Evolutionary conservation across 2,888 invertebrate genomes (phyloP), one percentile per base, ranked within the genome.

Genomic region (Amblyjoppa fuscipennis): DNA sequence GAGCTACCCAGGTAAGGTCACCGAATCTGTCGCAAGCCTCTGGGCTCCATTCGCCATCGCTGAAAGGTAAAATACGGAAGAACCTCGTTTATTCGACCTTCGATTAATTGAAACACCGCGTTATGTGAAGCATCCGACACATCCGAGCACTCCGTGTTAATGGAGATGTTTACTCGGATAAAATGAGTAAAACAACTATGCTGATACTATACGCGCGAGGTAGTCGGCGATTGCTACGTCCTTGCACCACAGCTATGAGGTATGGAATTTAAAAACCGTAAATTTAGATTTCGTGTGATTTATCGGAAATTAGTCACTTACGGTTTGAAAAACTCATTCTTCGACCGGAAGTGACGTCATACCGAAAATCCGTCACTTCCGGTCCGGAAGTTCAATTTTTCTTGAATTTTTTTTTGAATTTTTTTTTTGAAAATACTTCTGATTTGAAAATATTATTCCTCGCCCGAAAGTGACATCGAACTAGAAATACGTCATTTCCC

Each of bases 1-100:
- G 96, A 0, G 97, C 97, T 71, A 96, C 96, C 95, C 94, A 89
- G 78, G 90, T 86, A 28, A 92, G 88, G n/a, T 91, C 87, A 2
- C 89, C 88, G 69, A 93, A 94, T 77, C 84, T 87, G 3, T 92
- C 89, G 34, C 81, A 89, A 3, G 92, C 91, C 45, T 91, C 88
- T 0, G 28, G 13, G 69, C 87, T 89, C 94, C 94, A 94, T 6
- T 95, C 94, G 1, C 66, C 85, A 16, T 87, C 89, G 31, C 93
- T 93, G 78, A 31, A 87, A 88, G 20, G 75, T 16, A 56, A 81
- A 49, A 4, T 16, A 49, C 3, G 16, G 16, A 49, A 49, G 16
- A 49, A 49, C 13, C 45, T 49, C 3, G 3, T 13, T 49, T 49
- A 49, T 49, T 0, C 45, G 45, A 3, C 45, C 4, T 49, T 49